Conservation (phyloP, 2,888 invertebrate species). For the Standfussiana lucernea region DNA sequence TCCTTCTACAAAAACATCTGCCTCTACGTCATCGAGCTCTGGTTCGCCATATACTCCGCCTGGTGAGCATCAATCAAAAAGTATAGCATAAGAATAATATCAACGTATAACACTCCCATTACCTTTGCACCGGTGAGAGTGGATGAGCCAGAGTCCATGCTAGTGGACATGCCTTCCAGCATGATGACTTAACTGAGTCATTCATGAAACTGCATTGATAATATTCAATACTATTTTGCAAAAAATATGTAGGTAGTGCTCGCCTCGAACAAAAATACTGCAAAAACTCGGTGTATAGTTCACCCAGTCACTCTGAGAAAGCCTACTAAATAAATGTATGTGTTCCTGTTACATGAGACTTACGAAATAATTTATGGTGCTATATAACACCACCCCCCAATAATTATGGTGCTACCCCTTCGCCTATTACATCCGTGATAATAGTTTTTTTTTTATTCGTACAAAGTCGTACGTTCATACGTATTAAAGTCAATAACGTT, state of each 20-base stretch:
- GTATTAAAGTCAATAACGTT: not conserved
- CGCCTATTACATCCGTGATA: not conserved
- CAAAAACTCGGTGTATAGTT: not conserved
- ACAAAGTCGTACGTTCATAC: not conserved
- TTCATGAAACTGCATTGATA: not conserved
- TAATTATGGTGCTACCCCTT: not conserved
- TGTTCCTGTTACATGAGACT: not conserved
- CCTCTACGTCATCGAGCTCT: conserved; percentile 99
- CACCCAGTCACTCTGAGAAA: not conserved
- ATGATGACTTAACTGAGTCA: not conserved
- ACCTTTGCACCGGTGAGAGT: not conserved
- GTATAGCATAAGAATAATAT: not conserved
- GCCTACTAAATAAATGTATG: not conserved
- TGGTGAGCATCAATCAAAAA: conserved; percentile 92
- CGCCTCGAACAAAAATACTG: too few species aligned
- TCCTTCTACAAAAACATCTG: conserved; percentile 99
- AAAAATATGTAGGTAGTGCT: too few species aligned
- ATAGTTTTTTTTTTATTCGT: not conserved
- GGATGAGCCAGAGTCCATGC: not conserved
- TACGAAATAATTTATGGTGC: not conserved
- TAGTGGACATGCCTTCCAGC: not conserved
- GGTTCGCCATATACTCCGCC: conserved; percentile 99
- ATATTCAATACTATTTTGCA: not conserved
- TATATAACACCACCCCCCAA: too few species aligned
- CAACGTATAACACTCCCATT: not conserved